phyloP scores from a whole-genome alignment of 2,113 vertebrate species.

The Sinocyclocheilus grahami region DNA sequence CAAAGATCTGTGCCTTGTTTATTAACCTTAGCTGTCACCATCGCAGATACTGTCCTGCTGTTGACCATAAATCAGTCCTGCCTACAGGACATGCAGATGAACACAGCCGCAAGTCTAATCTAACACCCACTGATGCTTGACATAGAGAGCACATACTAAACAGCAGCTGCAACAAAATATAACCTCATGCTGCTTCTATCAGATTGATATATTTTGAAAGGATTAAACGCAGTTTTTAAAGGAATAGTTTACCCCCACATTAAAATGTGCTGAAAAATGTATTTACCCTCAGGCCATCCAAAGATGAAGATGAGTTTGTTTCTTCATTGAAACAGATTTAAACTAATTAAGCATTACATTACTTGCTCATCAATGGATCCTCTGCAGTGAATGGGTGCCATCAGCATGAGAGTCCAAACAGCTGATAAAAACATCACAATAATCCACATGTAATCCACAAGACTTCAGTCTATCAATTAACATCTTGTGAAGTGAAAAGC shows the following conservation, averaged over 20 bases:
- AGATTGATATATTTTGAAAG: background rate
- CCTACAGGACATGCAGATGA: background rate
- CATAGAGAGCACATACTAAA: constrained; percentile 20
- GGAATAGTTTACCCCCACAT: background rate
- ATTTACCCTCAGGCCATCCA: background rate
- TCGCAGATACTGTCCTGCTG: constrained; percentile 34
- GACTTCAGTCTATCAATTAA: no score
- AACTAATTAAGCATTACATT: no score
- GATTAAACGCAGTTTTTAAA: background rate
- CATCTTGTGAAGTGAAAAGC: no score
- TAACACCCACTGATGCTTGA: constrained; percentile 26
- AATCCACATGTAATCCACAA: no score
- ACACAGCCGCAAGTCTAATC: background rate
- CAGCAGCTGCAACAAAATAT: background rate
- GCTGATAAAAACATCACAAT: no score
- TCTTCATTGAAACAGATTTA: background rate
- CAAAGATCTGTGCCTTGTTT: constrained; percentile 26
- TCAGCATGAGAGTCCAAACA: no score
- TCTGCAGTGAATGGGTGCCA: no score
- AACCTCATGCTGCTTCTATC: background rate
- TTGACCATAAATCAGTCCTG: constrained; percentile 36
- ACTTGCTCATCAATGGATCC: no score
- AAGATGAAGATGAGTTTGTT: background rate
- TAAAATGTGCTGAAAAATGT: background rate
- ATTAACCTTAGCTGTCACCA: constrained; percentile 39